A percentile compares a stretch with the other conserved stretches of the same genome.
phyloP scores from a whole-genome alignment of 2,888 invertebrate genomes.

The Drosophila multiciliata region DNA sequence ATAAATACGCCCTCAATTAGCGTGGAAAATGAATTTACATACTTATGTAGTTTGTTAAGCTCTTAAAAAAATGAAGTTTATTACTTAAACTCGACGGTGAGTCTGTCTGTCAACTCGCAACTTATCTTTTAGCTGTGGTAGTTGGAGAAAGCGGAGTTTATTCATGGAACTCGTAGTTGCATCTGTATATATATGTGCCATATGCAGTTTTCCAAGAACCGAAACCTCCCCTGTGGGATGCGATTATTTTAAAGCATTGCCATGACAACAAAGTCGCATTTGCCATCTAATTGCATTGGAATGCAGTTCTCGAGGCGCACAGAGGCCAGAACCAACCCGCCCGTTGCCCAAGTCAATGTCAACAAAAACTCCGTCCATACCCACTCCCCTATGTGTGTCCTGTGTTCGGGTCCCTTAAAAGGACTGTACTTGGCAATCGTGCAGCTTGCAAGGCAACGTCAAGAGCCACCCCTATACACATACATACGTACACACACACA shows the following conservation, averaged over 20 bases:
- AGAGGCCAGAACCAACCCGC: conserved; percentile 33
- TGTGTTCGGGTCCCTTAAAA: conserved; percentile 23
- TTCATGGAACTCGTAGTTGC: neutral
- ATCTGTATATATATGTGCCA: conserved; percentile 38
- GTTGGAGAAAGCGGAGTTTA: conserved; percentile 22
- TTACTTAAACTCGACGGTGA: neutral
- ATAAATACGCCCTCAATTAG: neutral
- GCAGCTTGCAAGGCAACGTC: conserved; percentile 68
- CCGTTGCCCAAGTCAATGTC: conserved; percentile 74
- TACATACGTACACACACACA: neutral
- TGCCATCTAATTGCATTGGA: conserved; percentile 71
- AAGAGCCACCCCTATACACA: conserved; percentile 66
- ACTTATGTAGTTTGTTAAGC: conserved; percentile 13
- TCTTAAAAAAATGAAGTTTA: conserved; percentile 22
- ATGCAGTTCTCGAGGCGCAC: conserved; percentile 56
- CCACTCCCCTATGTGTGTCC: conserved; percentile 58
- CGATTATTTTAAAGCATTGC: conserved; percentile 35
- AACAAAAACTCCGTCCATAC: conserved; percentile 43
- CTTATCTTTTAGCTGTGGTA: conserved; percentile 7
- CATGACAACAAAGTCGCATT: conserved; percentile 56
- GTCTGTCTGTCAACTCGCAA: conserved; percentile 8
- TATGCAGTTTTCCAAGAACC: conserved; percentile 67
- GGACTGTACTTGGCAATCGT: conserved; percentile 65
- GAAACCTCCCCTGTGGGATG: conserved; percentile 65
- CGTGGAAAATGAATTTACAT: conserved; percentile 8